phyloP scores from a whole-genome alignment of 1,140 invertebrate species.

The Rhyzopertha dominica region DNA sequence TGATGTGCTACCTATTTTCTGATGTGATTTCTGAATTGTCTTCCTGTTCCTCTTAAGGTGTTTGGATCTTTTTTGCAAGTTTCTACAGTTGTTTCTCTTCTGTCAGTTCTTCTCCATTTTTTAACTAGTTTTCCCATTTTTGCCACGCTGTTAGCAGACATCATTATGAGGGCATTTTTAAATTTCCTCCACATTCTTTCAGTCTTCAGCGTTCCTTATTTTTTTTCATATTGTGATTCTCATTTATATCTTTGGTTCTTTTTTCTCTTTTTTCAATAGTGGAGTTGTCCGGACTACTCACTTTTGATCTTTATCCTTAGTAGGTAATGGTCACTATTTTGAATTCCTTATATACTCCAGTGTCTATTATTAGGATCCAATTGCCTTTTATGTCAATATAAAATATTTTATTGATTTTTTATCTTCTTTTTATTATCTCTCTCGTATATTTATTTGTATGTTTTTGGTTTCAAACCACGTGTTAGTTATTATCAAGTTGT shows the following conservation, averaged over 20 bases:
- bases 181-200: conserved; percentile 1
- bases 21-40: background rate
- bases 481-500: too few relatives aligned
- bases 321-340: too few relatives aligned
- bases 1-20: background rate
- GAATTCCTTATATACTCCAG: too few relatives aligned
- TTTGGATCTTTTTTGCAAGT: background rate
- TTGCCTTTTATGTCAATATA: too few relatives aligned
- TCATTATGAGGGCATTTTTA: conserved; percentile 6
- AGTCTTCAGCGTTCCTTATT: background rate
- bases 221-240: background rate
- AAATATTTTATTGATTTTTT: too few relatives aligned
- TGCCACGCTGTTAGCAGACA: conserved; percentile 8
- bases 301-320: too few relatives aligned
- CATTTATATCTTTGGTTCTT: background rate
- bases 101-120: background rate
- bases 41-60: background rate
- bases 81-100: background rate
- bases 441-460: too few relatives aligned
- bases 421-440: too few relatives aligned
- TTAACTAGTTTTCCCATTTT: conserved; percentile 2
- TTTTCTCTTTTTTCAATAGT: background rate
- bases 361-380: too few relatives aligned
- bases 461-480: too few relatives aligned
- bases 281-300: too few relatives aligned